Conservation (phyloP, 2,888 invertebrate species). For the Rhagophthalmus giganteus region DNA sequence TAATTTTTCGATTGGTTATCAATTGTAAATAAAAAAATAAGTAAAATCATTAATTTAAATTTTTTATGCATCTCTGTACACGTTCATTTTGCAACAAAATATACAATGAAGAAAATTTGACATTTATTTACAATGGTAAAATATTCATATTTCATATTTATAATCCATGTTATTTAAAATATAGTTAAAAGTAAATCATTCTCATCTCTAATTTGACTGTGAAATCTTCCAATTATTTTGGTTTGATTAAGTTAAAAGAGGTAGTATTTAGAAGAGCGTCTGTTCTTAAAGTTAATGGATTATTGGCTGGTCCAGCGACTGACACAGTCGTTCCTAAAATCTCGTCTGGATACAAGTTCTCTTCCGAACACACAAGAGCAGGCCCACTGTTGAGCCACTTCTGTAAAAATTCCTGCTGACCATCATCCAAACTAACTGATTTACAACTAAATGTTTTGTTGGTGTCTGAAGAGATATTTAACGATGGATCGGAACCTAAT, state of each 20-base stretch:
- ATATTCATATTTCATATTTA: too few species aligned
- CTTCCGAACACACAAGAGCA: conserved; percentile 43
- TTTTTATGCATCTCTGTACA: too few species aligned
- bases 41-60: too few species aligned
- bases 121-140: too few species aligned
- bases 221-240: conserved; percentile 39
- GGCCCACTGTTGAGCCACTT: conserved; percentile 46
- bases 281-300: conserved; percentile 47
- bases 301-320: conserved; percentile 25
- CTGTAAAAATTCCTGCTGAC: conserved; percentile 43
- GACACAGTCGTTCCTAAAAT: conserved; percentile 35
- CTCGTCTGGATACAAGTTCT: conserved; percentile 44
- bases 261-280: conserved; percentile 51
- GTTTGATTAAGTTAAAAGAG: conserved; percentile 54
- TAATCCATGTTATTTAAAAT: too few species aligned
- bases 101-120: too few species aligned
- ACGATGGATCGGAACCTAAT: conserved; percentile 44
- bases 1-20: too few species aligned
- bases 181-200: too few species aligned
- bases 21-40: too few species aligned
- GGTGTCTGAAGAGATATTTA: conserved; percentile 33
- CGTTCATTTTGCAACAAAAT: too few species aligned
- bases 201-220: too few species aligned
- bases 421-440: conserved; percentile 23
- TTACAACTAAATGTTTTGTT: conserved; percentile 12